Percentiles rank a stretch among this genome's conserved stretches.
phyloP scores from a whole-genome alignment of 1,140 invertebrate genomes.

The Tribolium castaneum region DNA sequence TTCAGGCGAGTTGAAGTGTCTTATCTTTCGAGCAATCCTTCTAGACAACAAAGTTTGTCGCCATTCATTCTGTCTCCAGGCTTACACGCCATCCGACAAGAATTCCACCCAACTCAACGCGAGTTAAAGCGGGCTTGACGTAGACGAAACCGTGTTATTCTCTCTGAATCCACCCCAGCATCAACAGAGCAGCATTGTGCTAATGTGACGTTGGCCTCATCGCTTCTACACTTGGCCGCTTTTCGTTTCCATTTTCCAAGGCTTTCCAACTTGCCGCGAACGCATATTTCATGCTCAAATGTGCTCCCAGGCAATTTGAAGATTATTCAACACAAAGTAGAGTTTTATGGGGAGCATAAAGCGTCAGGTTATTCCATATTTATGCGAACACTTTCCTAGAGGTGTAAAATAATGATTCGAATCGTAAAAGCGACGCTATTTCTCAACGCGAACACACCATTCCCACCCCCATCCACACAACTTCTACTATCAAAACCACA shows the following conservation, averaged over 20 bases:
- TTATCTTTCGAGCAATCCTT: slow-evolving; percentile 57
- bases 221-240: slow-evolving; percentile 59
- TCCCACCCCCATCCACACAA: not conserved
- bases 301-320: slow-evolving; percentile 62
- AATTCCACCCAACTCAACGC: slow-evolving; percentile 16
- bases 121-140: slow-evolving; percentile 8
- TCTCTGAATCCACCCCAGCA: slow-evolving; percentile 38
- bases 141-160: slow-evolving; percentile 15
- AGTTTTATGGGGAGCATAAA: slow-evolving; percentile 60
- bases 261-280: slow-evolving; percentile 47
- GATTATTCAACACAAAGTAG: slow-evolving; percentile 63
- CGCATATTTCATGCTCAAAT: slow-evolving; percentile 59
- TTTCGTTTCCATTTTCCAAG: slow-evolving; percentile 55
- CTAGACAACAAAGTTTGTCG: slow-evolving; percentile 59
- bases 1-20: slow-evolving; percentile 38
- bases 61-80: slow-evolving; percentile 54
- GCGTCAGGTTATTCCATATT: slow-evolving; percentile 61
- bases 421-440: slow-evolving; percentile 42
- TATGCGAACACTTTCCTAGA: slow-evolving; percentile 57
- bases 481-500: not conserved
- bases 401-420: slow-evolving; percentile 59
- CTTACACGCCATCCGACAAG: slow-evolving; percentile 1
- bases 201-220: slow-evolving; percentile 61
- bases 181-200: slow-evolving; percentile 55
- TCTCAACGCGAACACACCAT: not conserved